Percentiles rank a stretch among this genome's conserved stretches.
Conservation (phyloP, 2,113 vertebrate genomes). For the Varanus salvator region DNA sequence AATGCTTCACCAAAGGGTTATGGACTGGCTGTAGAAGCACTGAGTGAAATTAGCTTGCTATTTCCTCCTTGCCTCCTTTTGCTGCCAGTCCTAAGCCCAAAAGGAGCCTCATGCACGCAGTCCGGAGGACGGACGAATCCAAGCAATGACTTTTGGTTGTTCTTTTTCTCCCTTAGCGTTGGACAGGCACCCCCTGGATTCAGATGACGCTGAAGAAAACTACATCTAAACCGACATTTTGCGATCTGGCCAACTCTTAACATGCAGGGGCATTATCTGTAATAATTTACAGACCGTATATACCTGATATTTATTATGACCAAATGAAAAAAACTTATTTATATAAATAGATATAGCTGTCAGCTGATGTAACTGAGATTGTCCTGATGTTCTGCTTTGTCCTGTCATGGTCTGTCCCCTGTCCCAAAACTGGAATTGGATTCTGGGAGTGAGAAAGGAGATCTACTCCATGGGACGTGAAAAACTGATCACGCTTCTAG, state of each 20-base stretch:
- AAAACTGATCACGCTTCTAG: conserved; percentile 35
- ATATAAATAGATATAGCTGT: conserved; percentile 63
- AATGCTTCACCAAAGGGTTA: too few relatives aligned
- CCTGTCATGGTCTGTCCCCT: too few relatives aligned
- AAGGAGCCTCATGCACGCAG: too few relatives aligned
- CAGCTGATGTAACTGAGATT: conserved; percentile 53
- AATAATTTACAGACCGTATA: conserved; percentile 91
- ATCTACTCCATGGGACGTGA: not conserved
- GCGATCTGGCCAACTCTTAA: not conserved
- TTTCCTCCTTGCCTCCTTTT: too few relatives aligned
- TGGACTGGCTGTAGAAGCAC: too few relatives aligned
- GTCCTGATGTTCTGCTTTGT: not conserved
- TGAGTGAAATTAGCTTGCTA: too few relatives aligned
- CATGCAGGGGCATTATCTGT: conserved; percentile 80
- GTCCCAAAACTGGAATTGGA: not conserved
- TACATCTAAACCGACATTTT: conserved; percentile 63
- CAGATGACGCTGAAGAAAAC: conserved; percentile 84
- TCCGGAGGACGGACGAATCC: too few relatives aligned
- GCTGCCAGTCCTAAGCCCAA: too few relatives aligned
- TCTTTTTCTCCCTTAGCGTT: conserved; percentile 67
- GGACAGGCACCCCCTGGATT: conserved; percentile 70
- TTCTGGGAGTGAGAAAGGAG: not conserved
- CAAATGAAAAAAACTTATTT: conserved; percentile 81
- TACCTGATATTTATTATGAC: conserved; percentile 92
- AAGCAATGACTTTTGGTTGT: accelerated